A percentile compares a stretch with the other conserved stretches of the same genome.
These are phyloP conservation scores for Alectura lathami DNA, from an alignment of 2,113 vertebrate species.

Conservation along the genomic window DNA sequence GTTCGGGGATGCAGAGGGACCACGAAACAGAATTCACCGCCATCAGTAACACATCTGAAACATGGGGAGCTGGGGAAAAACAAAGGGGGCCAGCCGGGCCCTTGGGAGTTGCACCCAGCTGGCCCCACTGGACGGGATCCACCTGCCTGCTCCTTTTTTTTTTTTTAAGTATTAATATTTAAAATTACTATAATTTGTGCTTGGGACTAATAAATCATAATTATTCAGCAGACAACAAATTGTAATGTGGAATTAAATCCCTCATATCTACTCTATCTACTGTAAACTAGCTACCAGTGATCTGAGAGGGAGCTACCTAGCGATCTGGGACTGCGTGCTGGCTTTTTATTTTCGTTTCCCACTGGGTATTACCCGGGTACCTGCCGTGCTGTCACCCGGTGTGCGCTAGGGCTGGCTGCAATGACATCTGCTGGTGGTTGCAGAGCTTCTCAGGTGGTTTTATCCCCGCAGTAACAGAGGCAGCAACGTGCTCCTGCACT, in stretches of 20 bases:
- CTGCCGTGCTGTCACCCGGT: neutral
- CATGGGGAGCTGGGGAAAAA: neutral
- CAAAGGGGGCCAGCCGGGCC: neutral
- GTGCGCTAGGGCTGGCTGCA: neutral
- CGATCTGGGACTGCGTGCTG: neutral
- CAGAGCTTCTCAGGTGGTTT: neutral
- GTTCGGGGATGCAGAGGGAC: neutral
- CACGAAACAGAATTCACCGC: rapidly evolving
- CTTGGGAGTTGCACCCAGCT: neutral
- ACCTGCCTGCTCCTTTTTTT: neutral
- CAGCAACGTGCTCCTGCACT: neutral
- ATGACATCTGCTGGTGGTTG: slow-evolving; percentile 57
- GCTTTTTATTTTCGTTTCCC: neutral
- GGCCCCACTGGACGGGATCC: neutral
- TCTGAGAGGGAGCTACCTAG: neutral
- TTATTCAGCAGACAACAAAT: slow-evolving; percentile 48
- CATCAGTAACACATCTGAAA: neutral
- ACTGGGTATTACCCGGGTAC: neutral
- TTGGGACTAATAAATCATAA: slow-evolving; percentile 45
- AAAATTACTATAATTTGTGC: slow-evolving; percentile 46
- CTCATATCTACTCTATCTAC: slow-evolving; percentile 25
- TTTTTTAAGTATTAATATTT: neutral
- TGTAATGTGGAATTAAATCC: slow-evolving; percentile 17
- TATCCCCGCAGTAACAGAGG: neutral
- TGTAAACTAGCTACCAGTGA: neutral